Evolutionary conservation across 2,888 invertebrate species (phyloP).

Genomic region (Athetis lepigone): DNA sequence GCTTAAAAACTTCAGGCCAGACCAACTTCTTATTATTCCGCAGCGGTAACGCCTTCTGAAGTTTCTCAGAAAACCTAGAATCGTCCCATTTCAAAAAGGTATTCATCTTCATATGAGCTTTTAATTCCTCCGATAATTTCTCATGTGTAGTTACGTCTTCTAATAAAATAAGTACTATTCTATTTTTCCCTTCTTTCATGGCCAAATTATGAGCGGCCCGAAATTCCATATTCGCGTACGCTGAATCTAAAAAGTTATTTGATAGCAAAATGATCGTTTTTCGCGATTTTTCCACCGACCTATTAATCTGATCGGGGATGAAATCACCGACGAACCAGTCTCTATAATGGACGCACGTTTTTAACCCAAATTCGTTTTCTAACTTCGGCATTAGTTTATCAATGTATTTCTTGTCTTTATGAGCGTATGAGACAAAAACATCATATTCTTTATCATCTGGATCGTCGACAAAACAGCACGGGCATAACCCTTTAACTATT

Average conservation of each 20-base stretch:
- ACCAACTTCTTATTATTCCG: slow-evolving; percentile 42
- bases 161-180: slow-evolving; percentile 93
- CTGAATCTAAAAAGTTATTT: slow-evolving; percentile 75
- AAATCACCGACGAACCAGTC: slow-evolving; percentile 50
- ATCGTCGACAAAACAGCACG: slow-evolving; percentile 44
- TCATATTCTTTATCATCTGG: slow-evolving; percentile 36
- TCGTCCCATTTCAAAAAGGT: slow-evolving; percentile 96
- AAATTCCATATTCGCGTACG: slow-evolving; percentile 92
- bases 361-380: slow-evolving; percentile 43
- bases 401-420: slow-evolving; percentile 27
- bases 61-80: slow-evolving; percentile 94
- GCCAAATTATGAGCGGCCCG: slow-evolving; percentile 88
- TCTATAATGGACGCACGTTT: slow-evolving; percentile 42
- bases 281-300: slow-evolving; percentile 42
- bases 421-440: slow-evolving; percentile 40
- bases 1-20: slow-evolving; percentile 20
- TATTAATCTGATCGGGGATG: slow-evolving; percentile 38
- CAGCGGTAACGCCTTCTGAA: slow-evolving; percentile 92
- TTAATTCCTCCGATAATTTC: slow-evolving; percentile 83
- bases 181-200: slow-evolving; percentile 87
- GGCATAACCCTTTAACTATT: slow-evolving; percentile 48
- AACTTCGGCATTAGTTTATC: slow-evolving; percentile 33
- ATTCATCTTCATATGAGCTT: slow-evolving; percentile 93
- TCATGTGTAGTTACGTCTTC: slow-evolving; percentile 87
- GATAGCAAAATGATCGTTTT: slow-evolving; percentile 62